Evolutionary conservation across 2,113 vertebrate genomes (phyloP).

Genomic region (Lophura nycthemera): DNA sequence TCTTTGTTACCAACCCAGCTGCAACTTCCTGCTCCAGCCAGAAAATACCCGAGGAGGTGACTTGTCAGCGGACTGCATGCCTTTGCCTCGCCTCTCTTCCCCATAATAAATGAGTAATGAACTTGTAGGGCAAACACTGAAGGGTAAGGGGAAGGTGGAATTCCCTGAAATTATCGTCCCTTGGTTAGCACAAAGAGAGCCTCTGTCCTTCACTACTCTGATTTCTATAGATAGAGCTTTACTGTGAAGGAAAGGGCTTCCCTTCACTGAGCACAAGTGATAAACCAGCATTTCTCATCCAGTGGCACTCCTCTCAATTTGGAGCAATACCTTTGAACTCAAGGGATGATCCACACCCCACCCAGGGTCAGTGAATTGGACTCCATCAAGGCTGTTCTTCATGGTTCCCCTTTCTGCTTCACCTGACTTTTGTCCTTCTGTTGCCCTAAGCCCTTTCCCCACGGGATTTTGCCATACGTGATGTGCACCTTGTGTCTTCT

Average conservation of each 20-base stretch:
- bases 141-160: not conserved
- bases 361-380: not conserved
- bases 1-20: not conserved
- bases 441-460: not conserved
- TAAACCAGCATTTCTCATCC: not conserved
- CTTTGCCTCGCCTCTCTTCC: slow-evolving; percentile 29
- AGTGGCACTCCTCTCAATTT: not conserved
- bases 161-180: slow-evolving; percentile 49
- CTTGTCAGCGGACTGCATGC: not conserved
- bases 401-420: not conserved
- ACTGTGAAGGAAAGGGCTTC: not conserved
- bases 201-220: not conserved
- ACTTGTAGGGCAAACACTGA: not conserved
- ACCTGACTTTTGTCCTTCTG: not conserved
- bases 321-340: not conserved
- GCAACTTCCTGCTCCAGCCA: slow-evolving; percentile 63
- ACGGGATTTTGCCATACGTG: accelerated
- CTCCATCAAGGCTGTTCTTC: not conserved
- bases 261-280: not conserved
- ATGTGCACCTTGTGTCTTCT: accelerated
- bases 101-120: not conserved
- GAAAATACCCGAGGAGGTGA: slow-evolving; percentile 66
- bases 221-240: not conserved
- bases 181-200: not conserved
- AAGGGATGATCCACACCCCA: not conserved